Evolutionary conservation across 2,113 vertebrate genomes (phyloP).

Genomic region (Nycticorax nycticorax): DNA sequence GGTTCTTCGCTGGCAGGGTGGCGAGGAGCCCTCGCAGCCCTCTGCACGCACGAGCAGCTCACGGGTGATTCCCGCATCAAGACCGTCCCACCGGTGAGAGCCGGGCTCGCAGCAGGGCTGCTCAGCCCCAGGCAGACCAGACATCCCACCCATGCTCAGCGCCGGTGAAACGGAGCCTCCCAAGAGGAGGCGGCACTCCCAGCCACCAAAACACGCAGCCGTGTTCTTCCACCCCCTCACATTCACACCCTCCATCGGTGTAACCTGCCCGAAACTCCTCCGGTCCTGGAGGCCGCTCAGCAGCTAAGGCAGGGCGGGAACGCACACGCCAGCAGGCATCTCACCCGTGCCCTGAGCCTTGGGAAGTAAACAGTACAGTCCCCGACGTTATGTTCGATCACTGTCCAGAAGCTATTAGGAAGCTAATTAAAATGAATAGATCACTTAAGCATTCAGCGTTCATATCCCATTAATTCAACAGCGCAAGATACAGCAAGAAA

Average conservation of each 20-base stretch:
- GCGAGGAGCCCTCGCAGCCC: not conserved
- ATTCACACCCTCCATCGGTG: fast-evolving
- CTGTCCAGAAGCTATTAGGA: conserved; percentile 57
- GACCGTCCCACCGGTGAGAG: fast-evolving
- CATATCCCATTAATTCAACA: conserved; percentile 61
- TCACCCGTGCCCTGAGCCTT: not conserved
- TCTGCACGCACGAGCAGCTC: not conserved
- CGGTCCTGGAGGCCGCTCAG: not conserved
- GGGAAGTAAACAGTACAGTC: not conserved
- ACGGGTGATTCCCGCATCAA: fast-evolving
- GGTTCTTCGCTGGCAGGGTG: fast-evolving
- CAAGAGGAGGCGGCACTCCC: not conserved
- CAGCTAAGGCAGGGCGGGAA: not conserved
- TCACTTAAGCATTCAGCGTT: conserved; percentile 56
- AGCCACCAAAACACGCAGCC: not conserved
- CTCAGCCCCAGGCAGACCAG: not conserved
- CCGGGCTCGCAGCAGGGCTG: not conserved
- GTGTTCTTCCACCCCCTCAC: not conserved
- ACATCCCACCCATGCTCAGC: not conserved
- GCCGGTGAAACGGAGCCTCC: not conserved
- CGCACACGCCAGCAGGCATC: fast-evolving
- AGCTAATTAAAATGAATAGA: conserved; percentile 66
- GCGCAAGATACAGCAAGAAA: not conserved
- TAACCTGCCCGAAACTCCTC: not conserved
- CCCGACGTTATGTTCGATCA: not conserved